Evolutionary conservation across 1,140 invertebrate genomes (phyloP).

Genomic region (Oedothorax gibbosus): DNA sequence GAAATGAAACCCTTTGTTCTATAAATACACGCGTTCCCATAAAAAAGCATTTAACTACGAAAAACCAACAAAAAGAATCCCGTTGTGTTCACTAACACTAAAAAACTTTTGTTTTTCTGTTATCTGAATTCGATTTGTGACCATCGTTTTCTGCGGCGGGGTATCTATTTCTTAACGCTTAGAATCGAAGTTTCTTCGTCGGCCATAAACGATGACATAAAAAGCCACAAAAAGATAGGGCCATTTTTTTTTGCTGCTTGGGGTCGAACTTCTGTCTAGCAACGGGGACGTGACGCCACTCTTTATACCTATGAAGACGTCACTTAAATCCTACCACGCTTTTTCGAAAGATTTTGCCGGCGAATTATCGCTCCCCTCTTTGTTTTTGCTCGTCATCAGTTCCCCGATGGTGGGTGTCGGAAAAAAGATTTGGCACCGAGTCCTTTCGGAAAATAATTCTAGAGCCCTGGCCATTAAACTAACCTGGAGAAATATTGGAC

Average conservation of each 20-base stretch:
- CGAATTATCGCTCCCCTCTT: conserved; percentile 40
- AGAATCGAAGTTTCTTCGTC: conserved; percentile 8
- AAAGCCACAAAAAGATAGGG: conserved; percentile 23
- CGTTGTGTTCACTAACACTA: too few species aligned
- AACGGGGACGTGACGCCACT: conserved; percentile 49
- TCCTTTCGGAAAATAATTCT: conserved; percentile 49
- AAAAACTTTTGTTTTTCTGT: conserved; percentile 3
- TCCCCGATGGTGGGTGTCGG: neutral
- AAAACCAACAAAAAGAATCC: too few species aligned
- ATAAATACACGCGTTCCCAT: too few species aligned
- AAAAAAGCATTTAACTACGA: too few species aligned
- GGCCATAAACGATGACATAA: conserved; percentile 29
- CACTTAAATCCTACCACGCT: conserved; percentile 56
- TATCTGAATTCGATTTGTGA: conserved; percentile 42
- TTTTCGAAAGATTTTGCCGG: conserved; percentile 40
- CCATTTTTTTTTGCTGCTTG: conserved; percentile 16
- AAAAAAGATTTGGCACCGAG: conserved; percentile 34
- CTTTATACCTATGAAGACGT: conserved; percentile 40
- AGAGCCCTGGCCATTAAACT: conserved; percentile 28
- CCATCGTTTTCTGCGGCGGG: conserved; percentile 13
- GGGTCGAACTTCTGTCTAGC: conserved; percentile 30
- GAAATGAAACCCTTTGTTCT: too few species aligned
- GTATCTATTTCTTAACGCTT: conserved; percentile 19
- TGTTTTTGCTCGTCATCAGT: neutral
- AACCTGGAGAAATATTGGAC: conserved; percentile 18